Evolutionary conservation across 2,888 invertebrate species (phyloP).

Genomic region (Folsomia candida): DNA sequence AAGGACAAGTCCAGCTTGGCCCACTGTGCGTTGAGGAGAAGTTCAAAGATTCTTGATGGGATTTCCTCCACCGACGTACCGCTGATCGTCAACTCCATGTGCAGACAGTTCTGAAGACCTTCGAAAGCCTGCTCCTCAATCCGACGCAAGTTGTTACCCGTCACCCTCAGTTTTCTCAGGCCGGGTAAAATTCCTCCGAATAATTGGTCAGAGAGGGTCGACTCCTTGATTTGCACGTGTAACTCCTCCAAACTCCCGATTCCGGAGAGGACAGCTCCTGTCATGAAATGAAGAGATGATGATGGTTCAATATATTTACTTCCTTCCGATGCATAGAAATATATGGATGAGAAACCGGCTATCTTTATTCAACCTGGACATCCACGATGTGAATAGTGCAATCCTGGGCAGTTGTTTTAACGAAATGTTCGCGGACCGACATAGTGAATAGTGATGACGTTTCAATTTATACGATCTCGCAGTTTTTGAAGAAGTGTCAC

Average conservation of each 20-base stretch:
- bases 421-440: too few relatives aligned
- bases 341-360: too few relatives aligned
- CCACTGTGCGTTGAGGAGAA: constrained; percentile 44
- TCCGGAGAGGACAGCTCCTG: constrained; percentile 63
- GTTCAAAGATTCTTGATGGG: constrained; percentile 62
- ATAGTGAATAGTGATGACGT: too few relatives aligned
- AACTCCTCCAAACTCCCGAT: constrained; percentile 72
- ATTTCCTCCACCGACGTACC: constrained; percentile 75
- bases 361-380: background rate
- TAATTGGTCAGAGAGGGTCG: constrained; percentile 70
- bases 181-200: constrained; percentile 75
- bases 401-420: background rate
- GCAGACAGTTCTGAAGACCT: constrained; percentile 70
- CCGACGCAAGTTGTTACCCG: constrained; percentile 69
- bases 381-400: too few relatives aligned
- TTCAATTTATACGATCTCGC: too few relatives aligned
- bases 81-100: constrained; percentile 72
- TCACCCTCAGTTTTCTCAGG: constrained; percentile 75
- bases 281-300: background rate
- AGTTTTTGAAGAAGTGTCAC: background rate
- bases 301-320: too few relatives aligned
- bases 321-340: too few relatives aligned
- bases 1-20: constrained; percentile 69
- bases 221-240: constrained; percentile 73
- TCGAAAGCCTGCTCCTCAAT: constrained; percentile 76